A percentile compares a stretch with the other conserved stretches of the same genome.
These are phyloP conservation scores for Limenitis camilla DNA, from an alignment of 2,888 invertebrate species.

Conservation along the genomic window DNA sequence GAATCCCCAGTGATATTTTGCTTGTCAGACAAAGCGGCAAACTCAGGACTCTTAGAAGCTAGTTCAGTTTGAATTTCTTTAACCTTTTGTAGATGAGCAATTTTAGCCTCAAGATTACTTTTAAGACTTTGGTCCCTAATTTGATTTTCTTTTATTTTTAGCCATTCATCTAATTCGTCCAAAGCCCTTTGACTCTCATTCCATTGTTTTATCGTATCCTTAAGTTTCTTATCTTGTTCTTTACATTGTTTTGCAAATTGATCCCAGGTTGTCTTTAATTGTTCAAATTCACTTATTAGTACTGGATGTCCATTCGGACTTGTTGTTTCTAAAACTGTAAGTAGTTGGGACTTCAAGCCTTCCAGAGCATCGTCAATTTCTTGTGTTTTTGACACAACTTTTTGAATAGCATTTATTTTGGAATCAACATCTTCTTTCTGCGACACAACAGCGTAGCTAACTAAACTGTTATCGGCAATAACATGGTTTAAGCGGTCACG, in stretches of 20 bases:
- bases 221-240: constrained; percentile 81
- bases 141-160: constrained; percentile 87
- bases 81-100: constrained; percentile 84
- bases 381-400: constrained; percentile 80
- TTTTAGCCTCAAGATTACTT: constrained; percentile 88
- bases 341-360: constrained; percentile 80
- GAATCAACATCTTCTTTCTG: constrained; percentile 86
- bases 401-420: constrained; percentile 83
- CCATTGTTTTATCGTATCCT: constrained; percentile 85
- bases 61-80: constrained; percentile 82
- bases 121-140: constrained; percentile 92
- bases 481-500: constrained; percentile 88
- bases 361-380: constrained; percentile 83
- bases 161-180: constrained; percentile 87
- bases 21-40: constrained; percentile 79
- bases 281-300: constrained; percentile 82
- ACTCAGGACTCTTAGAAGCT: constrained; percentile 77
- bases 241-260: constrained; percentile 82
- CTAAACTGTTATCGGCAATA: constrained; percentile 83
- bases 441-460: constrained; percentile 84
- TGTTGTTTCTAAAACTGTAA: constrained; percentile 84
- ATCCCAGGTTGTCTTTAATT: constrained; percentile 83
- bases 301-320: constrained; percentile 84
- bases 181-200: constrained; percentile 85
- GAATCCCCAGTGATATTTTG: constrained; percentile 84